Evolutionary conservation across 2,113 vertebrate genomes (phyloP).

Genomic region (Alouatta palliata): DNA sequence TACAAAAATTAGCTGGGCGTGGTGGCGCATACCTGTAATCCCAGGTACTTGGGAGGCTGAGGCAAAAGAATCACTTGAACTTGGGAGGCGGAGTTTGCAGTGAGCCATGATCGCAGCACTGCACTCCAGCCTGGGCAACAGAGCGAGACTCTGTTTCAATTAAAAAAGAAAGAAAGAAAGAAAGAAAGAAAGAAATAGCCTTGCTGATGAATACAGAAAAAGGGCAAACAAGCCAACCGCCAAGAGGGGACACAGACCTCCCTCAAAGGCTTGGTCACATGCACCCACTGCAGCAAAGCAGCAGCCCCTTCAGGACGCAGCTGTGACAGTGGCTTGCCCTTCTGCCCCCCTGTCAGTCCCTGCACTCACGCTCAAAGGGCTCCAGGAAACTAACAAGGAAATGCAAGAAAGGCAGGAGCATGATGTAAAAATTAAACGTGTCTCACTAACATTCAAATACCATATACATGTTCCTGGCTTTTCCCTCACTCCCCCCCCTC

Average conservation of each 20-base stretch:
- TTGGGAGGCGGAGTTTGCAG: no score
- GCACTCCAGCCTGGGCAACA: no score
- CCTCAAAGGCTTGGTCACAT: background rate
- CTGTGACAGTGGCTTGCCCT: background rate
- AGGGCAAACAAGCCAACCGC: background rate
- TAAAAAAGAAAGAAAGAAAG: no score
- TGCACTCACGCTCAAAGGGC: background rate
- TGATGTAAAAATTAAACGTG: background rate
- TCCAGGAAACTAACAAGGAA: background rate
- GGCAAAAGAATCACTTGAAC: no score
- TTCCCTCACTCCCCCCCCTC: background rate
- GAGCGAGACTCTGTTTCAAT: no score
- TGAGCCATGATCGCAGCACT: no score
- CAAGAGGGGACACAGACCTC: accelerated
- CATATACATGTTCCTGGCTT: accelerated
- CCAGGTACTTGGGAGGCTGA: no score
- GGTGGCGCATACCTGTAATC: no score
- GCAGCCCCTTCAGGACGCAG: background rate
- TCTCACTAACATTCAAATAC: background rate
- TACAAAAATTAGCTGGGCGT: no score
- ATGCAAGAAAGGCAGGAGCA: background rate
- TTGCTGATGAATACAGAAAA: background rate
- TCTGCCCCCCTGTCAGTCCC: background rate
- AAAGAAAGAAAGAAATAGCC: background rate
- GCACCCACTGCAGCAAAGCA: background rate